Conservation (phyloP, 2,113 vertebrate species). For the Eulemur macaco region DNA sequence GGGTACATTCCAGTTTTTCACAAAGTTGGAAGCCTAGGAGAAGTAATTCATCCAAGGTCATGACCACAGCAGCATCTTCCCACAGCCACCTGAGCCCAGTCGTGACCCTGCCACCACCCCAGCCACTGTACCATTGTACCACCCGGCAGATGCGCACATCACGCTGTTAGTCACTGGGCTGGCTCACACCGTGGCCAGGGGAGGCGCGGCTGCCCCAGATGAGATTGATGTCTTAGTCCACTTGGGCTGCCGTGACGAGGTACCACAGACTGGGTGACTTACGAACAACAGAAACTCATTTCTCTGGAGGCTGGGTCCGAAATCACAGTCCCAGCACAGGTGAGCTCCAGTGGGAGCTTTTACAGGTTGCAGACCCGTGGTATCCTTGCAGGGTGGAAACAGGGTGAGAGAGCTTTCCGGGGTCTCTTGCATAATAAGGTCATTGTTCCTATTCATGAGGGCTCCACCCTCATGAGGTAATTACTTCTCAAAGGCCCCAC, state of each 20-base stretch:
- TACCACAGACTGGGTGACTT: background rate
- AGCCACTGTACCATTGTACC: no score
- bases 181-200: background rate
- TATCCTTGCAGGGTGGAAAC: background rate
- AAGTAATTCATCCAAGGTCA: background rate
- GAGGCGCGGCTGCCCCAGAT: background rate
- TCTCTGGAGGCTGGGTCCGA: background rate
- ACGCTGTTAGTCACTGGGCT: background rate
- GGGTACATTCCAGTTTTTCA: background rate
- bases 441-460: background rate
- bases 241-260: background rate
- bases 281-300: background rate
- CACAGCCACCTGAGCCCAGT: background rate
- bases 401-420: background rate
- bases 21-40: background rate
- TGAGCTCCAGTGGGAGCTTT: background rate
- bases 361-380: background rate
- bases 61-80: background rate
- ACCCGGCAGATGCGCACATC: rapidly evolving
- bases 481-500: background rate
- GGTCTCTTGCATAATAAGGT: background rate
- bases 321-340: background rate
- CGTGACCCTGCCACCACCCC: background rate
- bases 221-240: background rate
- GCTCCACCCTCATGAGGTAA: background rate